Evolutionary conservation across 2,888 invertebrate genomes (phyloP).

Genomic region (Eupelmus urozonus): DNA sequence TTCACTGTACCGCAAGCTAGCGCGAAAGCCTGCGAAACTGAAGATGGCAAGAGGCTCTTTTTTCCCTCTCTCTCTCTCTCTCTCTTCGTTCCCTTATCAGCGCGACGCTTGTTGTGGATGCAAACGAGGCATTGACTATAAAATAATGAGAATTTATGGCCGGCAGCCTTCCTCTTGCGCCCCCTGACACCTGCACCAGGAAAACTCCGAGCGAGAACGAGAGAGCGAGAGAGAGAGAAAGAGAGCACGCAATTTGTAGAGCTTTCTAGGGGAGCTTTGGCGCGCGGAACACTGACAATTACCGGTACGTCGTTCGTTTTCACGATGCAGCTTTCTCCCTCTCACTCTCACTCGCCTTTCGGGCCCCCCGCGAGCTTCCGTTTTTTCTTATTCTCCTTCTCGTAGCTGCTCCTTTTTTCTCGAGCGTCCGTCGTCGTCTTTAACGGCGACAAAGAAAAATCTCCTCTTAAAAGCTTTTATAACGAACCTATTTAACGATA

Average conservation of each 20-base stretch:
- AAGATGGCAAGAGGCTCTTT: constrained; percentile 16
- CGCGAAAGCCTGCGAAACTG: constrained; percentile 21
- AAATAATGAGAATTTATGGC: constrained; percentile 74
- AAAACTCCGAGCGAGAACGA: constrained; percentile 39
- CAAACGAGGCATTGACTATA: constrained; percentile 72
- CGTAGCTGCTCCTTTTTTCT: constrained; percentile 12
- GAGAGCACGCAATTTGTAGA: constrained; percentile 71
- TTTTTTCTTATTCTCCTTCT: constrained; percentile 30
- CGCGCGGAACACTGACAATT: constrained; percentile 70
- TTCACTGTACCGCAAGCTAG: too few species aligned
- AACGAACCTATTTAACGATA: constrained; percentile 59
- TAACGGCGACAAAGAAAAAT: constrained; percentile 60
- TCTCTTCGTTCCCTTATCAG: constrained; percentile 45
- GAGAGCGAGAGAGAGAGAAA: constrained; percentile 60
- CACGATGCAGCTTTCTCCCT: constrained; percentile 56
- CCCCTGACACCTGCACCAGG: constrained; percentile 54
- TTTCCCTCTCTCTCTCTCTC: constrained; percentile 16
- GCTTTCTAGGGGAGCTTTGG: constrained; percentile 70
- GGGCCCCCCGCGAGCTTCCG: constrained; percentile 9
- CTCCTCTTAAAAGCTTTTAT: constrained; percentile 58
- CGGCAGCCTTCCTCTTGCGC: constrained; percentile 25
- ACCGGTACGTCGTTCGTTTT: constrained; percentile 65
- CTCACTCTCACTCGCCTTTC: not conserved
- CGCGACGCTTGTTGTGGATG: constrained; percentile 70
- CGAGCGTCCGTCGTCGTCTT: constrained; percentile 24